Base-by-base conservation (phyloP, 2,797 vertebrate species). In the Atherinosoma microstoma region DNA sequence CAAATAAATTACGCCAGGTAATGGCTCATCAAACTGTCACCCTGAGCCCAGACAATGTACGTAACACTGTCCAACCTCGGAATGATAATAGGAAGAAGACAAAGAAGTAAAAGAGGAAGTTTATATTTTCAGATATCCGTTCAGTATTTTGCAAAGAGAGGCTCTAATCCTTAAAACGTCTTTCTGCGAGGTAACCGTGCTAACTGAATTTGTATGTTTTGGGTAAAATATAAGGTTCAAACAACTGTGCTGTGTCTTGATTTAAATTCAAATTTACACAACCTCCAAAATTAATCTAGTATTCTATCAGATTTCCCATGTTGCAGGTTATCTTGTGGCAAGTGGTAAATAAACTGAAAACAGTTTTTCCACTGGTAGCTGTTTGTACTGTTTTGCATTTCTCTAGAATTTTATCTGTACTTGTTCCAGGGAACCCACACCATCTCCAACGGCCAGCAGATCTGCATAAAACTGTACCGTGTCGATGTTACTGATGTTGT, bases 21-120 rank as follows among this genome's bases (percentile, higher is more conserved):
- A 93, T 89, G 76, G 85, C 82, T 91, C 87, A 89, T 93, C 87
- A 91, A 91, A 84, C 76, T 92, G 91, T 90, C 91, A 89, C 56
- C 7, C 63, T 11, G 62, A 67, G 75, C 30, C 10, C 60, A 87
- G 84, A 87, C 84, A 81, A 81, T 81, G 73, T 67, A 76, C 20
- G 20, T 73, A 80, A 81, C 15, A 16, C 42, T n/a, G 60, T 27
- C 47, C 80, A 70, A 80, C 76, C 64, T 58, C 61, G 76, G 70
- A 64, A 73, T 63, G 38, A 75, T 69, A 75, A 61, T 24, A 77
- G 79, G 62, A 76, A 75, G 75, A 68, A 80, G 72, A 68, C 45
- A 57, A 59, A 80, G 51, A 67, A 47, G 73, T 15, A 16, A 40
- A 45, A 62, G 36, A 11, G 65, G 64, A 79, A 80, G 58, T 40